phyloP scores from a whole-genome alignment of 2,888 invertebrate species.

The Ormyrus labotus region DNA sequence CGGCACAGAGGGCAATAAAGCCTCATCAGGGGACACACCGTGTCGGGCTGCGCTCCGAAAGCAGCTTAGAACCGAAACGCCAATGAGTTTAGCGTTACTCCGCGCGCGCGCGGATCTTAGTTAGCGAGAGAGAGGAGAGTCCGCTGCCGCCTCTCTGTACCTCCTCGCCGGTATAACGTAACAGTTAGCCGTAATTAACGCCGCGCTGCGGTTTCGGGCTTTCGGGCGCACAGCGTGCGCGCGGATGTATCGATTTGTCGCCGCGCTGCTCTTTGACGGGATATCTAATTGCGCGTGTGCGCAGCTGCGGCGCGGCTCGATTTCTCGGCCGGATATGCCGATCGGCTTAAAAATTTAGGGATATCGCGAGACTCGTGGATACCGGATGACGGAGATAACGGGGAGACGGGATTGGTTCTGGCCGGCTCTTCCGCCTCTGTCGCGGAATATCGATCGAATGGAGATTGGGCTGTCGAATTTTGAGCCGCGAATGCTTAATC shows the following conservation, averaged over 20 bases:
- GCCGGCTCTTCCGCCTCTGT: no score
- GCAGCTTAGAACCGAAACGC: slow-evolving; percentile 32
- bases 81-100: slow-evolving; percentile 23
- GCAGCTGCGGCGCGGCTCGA: not conserved
- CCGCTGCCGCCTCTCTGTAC: not conserved
- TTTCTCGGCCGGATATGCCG: no score
- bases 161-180: not conserved
- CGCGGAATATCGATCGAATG: no score
- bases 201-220: slow-evolving; percentile 4
- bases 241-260: not conserved
- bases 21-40: slow-evolving; percentile 6
- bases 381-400: no score
- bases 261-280: slow-evolving; percentile 2
- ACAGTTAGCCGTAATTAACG: slow-evolving; percentile 37
- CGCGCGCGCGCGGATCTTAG: slow-evolving; percentile 9
- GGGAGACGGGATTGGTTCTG: no score
- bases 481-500: no score
- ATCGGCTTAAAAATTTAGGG: no score
- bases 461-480: no score
- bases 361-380: no score
- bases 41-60: not conserved
- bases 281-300: slow-evolving; percentile 21
- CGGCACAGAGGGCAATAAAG: slow-evolving; percentile 20
- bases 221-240: not conserved
- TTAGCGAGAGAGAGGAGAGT: not conserved